Conservation (phyloP, 2,888 invertebrate species). For the Carpatolechia fugitivella region DNA sequence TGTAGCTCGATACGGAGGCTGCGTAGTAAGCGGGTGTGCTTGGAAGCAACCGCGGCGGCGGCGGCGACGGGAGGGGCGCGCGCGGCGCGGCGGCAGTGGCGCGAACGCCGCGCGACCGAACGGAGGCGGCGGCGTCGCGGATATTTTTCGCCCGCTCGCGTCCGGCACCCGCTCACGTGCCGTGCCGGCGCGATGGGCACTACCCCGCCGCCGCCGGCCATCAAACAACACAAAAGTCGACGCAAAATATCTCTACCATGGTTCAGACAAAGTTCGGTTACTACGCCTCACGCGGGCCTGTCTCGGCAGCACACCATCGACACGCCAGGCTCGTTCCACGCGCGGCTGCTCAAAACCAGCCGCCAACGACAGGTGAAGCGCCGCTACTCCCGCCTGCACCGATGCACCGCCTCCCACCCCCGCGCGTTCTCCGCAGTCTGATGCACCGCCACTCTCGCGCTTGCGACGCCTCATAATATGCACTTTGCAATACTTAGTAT, state of each 20-base stretch:
- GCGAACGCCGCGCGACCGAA: constrained; percentile 52
- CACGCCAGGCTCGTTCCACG: constrained; percentile 91
- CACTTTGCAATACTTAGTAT: not conserved
- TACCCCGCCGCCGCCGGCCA: constrained; percentile 40
- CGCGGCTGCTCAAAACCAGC: constrained; percentile 84
- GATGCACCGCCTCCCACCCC: constrained; percentile 22
- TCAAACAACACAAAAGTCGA: constrained; percentile 83
- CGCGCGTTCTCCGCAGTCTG: not conserved
- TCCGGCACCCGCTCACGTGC: constrained; percentile 39
- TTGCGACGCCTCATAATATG: not conserved
- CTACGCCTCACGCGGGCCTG: constrained; percentile 85
- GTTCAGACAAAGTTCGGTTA: constrained; percentile 91
- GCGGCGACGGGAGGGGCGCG: constrained; percentile 35
- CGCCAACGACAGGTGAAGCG: constrained; percentile 76
- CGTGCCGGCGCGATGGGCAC: constrained; percentile 55
- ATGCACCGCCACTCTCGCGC: not conserved
- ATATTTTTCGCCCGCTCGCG: constrained; percentile 38
- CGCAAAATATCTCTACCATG: constrained; percentile 94
- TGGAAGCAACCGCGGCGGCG: constrained; percentile 33
- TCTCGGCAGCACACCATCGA: constrained; percentile 94
- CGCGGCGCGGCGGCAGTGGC: constrained; percentile 47
- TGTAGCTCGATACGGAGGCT: constrained; percentile 76
- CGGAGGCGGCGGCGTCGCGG: constrained; percentile 52
- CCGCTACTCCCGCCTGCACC: constrained; percentile 28
- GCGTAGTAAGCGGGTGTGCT: constrained; percentile 62